phyloP scores from a whole-genome alignment of 2,113 vertebrate species.

The Pteropus alecto region DNA sequence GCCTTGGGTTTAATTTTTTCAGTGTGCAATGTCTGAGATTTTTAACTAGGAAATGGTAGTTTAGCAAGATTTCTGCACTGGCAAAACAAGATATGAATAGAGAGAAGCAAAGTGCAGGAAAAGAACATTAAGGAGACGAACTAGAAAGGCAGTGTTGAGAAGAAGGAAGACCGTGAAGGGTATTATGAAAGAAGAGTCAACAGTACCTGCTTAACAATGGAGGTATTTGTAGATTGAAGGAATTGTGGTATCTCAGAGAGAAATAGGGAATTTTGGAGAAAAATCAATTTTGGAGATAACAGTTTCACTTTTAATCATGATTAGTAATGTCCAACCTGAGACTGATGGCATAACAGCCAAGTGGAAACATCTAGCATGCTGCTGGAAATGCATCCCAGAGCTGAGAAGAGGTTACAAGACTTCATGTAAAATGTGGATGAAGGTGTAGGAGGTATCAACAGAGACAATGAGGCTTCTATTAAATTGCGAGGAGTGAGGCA shows the following conservation, averaged over 20 bases:
- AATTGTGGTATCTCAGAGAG: background rate
- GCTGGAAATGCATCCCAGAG: background rate
- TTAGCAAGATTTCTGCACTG: background rate
- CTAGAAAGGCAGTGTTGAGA: background rate
- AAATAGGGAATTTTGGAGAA: background rate
- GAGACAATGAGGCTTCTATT: background rate
- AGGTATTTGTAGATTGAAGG: background rate
- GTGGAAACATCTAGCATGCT: background rate
- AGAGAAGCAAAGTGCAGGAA: background rate
- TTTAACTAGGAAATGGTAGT: background rate
- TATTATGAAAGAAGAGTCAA: background rate
- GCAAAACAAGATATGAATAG: background rate
- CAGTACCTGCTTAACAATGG: background rate
- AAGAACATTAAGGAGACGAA: background rate
- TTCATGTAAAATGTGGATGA: background rate
- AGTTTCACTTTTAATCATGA: background rate
- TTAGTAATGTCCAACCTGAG: background rate
- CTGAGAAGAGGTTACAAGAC: background rate
- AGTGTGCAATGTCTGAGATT: background rate
- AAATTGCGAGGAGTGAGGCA: background rate
- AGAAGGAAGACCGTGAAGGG: rapidly evolving
- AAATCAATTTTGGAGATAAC: background rate
- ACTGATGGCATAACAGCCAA: background rate
- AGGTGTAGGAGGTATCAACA: background rate
- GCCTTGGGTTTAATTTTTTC: background rate